A percentile compares a stretch with the other conserved stretches of the same genome.
These are phyloP conservation scores for Odontocolon sp. DNA, from an alignment of 2,888 invertebrate genomes.

Conservation along the genomic window DNA sequence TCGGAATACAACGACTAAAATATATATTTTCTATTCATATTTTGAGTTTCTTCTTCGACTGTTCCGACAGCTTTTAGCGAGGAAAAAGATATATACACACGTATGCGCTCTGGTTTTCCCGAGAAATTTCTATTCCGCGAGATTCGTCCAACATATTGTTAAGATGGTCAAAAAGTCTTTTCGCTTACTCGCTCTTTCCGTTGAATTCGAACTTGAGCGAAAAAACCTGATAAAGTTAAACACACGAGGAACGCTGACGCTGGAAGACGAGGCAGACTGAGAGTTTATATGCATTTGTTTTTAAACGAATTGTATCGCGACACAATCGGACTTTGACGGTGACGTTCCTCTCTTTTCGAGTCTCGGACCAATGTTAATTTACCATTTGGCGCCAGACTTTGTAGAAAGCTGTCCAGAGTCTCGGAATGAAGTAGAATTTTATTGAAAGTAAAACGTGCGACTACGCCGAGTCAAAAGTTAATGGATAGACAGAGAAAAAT, in stretches of 20 bases:
- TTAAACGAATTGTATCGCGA: neutral
- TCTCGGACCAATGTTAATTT: too few relatives aligned
- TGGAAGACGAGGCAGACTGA: too few relatives aligned
- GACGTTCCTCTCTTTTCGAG: too few relatives aligned
- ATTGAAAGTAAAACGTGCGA: conserved; percentile 17
- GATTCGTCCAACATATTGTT: neutral
- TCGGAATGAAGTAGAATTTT: neutral
- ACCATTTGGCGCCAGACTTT: neutral
- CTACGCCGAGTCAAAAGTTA: neutral
- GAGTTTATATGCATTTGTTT: neutral
- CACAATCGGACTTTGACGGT: neutral
- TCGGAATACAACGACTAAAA: too few relatives aligned
- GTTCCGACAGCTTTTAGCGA: conserved; percentile 22
- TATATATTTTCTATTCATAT: too few relatives aligned
- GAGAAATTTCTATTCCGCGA: neutral
- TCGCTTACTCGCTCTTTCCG: neutral
- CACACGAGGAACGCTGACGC: too few relatives aligned
- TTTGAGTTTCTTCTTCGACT: conserved; percentile 32
- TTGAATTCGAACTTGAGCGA: too few relatives aligned
- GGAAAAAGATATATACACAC: neutral
- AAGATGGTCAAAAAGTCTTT: neutral
- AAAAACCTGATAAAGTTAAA: neutral
- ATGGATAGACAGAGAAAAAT: conserved; percentile 16
- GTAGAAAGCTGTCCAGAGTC: neutral
- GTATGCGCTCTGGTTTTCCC: too few relatives aligned